Evolutionary conservation across 1,140 invertebrate genomes (phyloP).

Genomic region (Anagrus nilaparvatae): DNA sequence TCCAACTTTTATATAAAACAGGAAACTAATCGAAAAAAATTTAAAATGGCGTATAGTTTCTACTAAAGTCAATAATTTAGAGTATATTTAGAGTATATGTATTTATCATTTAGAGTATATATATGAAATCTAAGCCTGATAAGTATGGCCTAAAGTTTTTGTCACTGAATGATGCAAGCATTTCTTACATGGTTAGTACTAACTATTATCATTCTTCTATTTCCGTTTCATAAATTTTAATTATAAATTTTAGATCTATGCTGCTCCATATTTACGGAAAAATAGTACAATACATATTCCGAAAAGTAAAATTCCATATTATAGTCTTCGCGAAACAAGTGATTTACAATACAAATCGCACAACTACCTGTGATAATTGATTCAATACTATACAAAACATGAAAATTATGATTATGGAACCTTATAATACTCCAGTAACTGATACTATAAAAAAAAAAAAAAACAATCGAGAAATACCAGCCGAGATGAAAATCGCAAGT

Average conservation of each 20-base stretch:
- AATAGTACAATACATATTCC: not conserved
- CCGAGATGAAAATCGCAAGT: conserved; percentile 14
- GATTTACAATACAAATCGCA: conserved; percentile 23
- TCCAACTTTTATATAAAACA: no score
- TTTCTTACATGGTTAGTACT: conserved; percentile 14
- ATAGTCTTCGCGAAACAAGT: conserved; percentile 8
- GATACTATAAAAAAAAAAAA: conserved; percentile 26
- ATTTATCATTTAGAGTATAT: conserved; percentile 27
- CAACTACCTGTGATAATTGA: conserved; percentile 32
- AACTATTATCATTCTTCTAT: not conserved
- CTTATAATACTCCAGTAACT: conserved; percentile 21
- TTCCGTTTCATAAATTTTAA: no score
- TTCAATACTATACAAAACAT: conserved; percentile 25
- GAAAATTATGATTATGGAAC: conserved; percentile 15
- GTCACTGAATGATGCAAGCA: conserved; percentile 13
- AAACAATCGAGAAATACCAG: conserved; percentile 26
- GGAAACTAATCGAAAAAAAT: no score
- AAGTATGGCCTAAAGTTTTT: conserved; percentile 19
- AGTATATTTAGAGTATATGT: no score
- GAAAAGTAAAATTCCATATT: not conserved
- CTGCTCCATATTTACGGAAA: conserved; percentile 31
- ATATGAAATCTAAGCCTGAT: conserved; percentile 30
- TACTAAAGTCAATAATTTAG: no score
- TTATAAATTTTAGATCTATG: no score
- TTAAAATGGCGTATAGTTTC: no score